These are phyloP conservation scores for Eptesicus fuscus DNA, from an alignment of 2,113 vertebrate genomes.

Conservation along the genomic window DNA sequence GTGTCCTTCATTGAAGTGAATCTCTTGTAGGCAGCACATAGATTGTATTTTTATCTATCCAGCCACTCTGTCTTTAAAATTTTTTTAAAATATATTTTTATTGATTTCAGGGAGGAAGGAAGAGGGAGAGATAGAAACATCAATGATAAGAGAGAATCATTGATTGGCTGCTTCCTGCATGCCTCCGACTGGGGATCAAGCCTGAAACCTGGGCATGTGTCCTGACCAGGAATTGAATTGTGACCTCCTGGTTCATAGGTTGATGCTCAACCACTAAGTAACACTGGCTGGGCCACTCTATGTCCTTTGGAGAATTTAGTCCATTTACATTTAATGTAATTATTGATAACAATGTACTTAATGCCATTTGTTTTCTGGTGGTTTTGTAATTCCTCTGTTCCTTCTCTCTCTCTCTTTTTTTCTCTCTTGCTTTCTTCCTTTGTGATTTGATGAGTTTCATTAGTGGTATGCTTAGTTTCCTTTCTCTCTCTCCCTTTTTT, in stretches of 20 bases:
- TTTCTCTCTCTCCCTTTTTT: not conserved
- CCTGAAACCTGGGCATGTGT: too few relatives aligned
- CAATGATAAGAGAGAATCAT: too few relatives aligned
- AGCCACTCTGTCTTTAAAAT: not conserved
- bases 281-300: not conserved
- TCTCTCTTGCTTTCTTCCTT: not conserved
- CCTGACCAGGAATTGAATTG: too few relatives aligned
- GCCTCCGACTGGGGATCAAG: too few relatives aligned
- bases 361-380: not conserved
- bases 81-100: too few relatives aligned
- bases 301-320: not conserved
- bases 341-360: not conserved
- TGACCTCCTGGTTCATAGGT: too few relatives aligned
- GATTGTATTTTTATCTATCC: not conserved
- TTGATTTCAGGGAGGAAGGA: too few relatives aligned
- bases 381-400: not conserved
- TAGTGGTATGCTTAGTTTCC: not conserved
- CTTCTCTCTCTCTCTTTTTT: not conserved
- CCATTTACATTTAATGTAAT: not conserved
- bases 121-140: too few relatives aligned
- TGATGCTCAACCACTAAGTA: too few relatives aligned
- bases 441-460: not conserved
- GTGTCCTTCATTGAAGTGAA: not conserved
- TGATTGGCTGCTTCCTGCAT: too few relatives aligned
- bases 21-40: not conserved